A percentile compares a stretch with the other conserved stretches of the same genome.
Conservation (phyloP, 2,113 vertebrate species). For the Labeo rohita region DNA sequence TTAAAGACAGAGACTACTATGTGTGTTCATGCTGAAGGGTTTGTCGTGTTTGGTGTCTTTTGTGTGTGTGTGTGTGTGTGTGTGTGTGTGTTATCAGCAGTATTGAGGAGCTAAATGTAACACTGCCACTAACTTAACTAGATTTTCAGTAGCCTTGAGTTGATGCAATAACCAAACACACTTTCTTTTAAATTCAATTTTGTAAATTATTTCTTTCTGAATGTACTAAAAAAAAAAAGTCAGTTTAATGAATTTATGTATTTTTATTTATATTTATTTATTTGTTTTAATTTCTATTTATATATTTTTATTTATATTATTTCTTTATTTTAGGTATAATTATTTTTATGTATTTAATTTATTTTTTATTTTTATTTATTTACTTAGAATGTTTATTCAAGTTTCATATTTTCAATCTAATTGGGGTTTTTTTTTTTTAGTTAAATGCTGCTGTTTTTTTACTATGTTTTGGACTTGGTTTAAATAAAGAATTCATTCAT, state of each 20-base stretch:
- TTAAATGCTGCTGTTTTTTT: too few species aligned
- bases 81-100: neutral
- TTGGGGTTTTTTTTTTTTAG: too few species aligned
- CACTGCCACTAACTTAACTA: neutral
- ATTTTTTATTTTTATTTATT: too few species aligned
- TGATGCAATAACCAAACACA: neutral
- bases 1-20: neutral
- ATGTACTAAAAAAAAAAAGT: neutral
- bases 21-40: neutral
- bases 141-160: neutral
- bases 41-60: slow-evolving; percentile 2
- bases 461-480: too few species aligned
- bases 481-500: too few species aligned
- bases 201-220: neutral
- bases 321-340: too few species aligned
- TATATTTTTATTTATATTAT: too few species aligned
- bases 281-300: too few species aligned
- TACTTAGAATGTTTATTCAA: too few species aligned
- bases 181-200: neutral
- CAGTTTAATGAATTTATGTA: neutral
- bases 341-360: too few species aligned
- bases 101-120: neutral
- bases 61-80: slow-evolving; percentile 32
- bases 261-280: too few species aligned
- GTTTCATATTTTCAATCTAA: too few species aligned